Base-by-base conservation (phyloP, 2,888 invertebrate species). In the Drosophila melanosoma region DNA sequence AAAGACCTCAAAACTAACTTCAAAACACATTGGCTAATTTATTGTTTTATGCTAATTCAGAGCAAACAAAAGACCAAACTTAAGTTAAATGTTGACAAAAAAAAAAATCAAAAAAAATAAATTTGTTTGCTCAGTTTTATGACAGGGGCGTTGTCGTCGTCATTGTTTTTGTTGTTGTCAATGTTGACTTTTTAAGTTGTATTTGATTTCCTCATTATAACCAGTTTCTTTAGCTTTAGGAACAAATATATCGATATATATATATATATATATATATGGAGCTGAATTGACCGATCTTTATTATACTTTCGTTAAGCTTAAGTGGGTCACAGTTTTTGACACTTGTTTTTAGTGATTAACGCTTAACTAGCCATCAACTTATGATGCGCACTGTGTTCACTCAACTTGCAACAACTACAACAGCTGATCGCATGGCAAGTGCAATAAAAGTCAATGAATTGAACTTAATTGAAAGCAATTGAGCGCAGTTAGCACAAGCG, bases 381-480 rank as follows among this genome's bases (percentile, higher is more conserved):
- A 60, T 72, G 52, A 20, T 59, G 63, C 53, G 59, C 79, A 79
- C 67, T 73, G 76, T 79, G 45, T n/a, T 15, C 42, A 40, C 57
- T 54, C 63, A 54, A 51, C 32, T 26, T 45, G 45, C 64, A 32
- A 58, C 42, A 51, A 45, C 36, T 29, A 63, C 40, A 45, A 58
- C 71, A 76, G 70, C 82, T 82, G 74, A 69, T 74, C 69, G 58
- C 79, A 69, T 2, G 82, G 87, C 83, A 84, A 91, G 89, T 90
- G 91, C 88, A 90, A 90, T 89, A 84, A 89, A 69, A 77, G 63
- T 72, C 69, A 76, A 69, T 79, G 82, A 86, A 91, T 91, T 90
- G 81, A 81, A 89, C 85, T 87, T 83, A 91, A 91, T 91, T 91
- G 89, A 79, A 84, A 69, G 84, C 84, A 90, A 90, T 90, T 91